Evolutionary conservation across 2,888 invertebrate species (phyloP).

Genomic region (Lutraria lutraria): DNA sequence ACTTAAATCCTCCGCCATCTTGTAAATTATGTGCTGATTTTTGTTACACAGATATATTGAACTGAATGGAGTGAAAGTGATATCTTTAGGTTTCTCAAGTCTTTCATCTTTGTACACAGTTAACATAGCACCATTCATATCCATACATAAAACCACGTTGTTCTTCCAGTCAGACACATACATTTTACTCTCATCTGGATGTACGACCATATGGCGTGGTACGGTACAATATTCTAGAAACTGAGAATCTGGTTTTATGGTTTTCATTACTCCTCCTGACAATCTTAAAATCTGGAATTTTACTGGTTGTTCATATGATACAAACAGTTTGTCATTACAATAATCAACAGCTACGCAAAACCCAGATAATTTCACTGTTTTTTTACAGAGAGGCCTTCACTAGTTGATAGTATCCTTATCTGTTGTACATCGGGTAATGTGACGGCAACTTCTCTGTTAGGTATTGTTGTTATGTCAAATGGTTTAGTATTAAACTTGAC

Average conservation of each 20-base stretch:
- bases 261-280: not conserved
- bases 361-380: not conserved
- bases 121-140: not conserved
- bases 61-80: not conserved
- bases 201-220: not conserved
- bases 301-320: not conserved
- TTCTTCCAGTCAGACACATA: not conserved
- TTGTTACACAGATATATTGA: not conserved
- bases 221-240: not conserved
- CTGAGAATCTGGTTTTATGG: not conserved
- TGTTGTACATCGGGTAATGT: not conserved
- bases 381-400: not conserved
- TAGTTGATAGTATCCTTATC: not conserved
- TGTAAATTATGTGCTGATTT: not conserved
- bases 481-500: no score
- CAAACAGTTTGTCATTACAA: conserved; percentile 1
- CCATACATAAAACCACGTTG: not conserved
- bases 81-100: not conserved
- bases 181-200: not conserved
- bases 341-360: not conserved
- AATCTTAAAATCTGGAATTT: not conserved
- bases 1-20: not conserved
- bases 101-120: not conserved
- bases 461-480: no score
- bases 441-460: not conserved